Base-by-base conservation (phyloP, 2,113 vertebrate species). In the Limnothrissa miodon region DNA sequence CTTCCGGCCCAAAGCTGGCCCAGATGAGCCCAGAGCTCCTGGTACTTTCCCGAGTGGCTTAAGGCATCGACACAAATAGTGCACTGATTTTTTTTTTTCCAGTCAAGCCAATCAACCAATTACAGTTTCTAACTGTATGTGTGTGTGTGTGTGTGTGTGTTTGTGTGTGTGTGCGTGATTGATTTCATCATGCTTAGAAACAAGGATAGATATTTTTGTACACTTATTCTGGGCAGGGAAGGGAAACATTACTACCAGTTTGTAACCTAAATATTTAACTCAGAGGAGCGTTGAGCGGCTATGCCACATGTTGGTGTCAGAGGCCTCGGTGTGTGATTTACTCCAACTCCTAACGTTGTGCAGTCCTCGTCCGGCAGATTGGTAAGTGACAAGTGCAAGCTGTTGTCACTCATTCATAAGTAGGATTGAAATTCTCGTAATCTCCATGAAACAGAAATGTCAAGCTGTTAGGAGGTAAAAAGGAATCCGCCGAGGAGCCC, bases 131-230 rank as follows among this genome's bases (percentile, higher is more conserved):
- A 56, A 23, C 51, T 66, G 15, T 33, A n/a, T n/a, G 59, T 66
- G 59, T 66, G 21, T 59, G 66, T 74, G 53, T 56, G 53, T 15
- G 53, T 56, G 53, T 56, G 53, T 19, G 53, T 56, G 53, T 56
- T 13, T 23, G 53, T 56, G 53, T 56, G 21, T 23, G 17, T 21
- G 17, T 56, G 5, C 1, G 9, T 33, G 66, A 74, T 36, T 74
- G 29, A 74, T 33, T 15, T 17, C 66, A 36, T 74, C 66, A 74
- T 74, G 66, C 66, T 36, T 15, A 74, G 66, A 36, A 29, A 36
- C 66, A 33, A 74, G 29, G 66, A 74, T 74, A 74, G 33, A 74
- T 74, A 62, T 74, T 74, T 74, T 74, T 74, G 36, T 74, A 74
- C 66, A 74, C 15, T 74, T 36, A 11, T 36, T 36, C 5, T 74